These are phyloP conservation scores for Folsomia candida DNA, from an alignment of 2,888 invertebrate species.

Conservation along the genomic window DNA sequence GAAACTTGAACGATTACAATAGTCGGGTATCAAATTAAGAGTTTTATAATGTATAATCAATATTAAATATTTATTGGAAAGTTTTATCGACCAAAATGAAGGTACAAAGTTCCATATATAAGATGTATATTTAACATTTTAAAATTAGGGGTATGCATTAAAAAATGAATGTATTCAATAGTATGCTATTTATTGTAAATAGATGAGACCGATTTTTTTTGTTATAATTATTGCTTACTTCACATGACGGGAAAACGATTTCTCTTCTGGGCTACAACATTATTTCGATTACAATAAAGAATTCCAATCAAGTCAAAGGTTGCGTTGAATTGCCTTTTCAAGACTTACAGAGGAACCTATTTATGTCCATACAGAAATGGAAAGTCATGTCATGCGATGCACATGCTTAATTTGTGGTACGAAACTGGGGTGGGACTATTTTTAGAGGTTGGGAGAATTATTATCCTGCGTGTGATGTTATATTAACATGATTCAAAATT, in stretches of 20 bases:
- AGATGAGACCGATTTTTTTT: no score
- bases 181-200: no score
- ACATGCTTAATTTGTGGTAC: background rate
- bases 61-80: no score
- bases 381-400: background rate
- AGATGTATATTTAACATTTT: no score
- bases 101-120: no score
- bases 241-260: background rate
- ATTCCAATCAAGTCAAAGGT: constrained; percentile 1
- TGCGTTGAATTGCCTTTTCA: background rate
- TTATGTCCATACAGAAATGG: background rate
- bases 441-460: background rate
- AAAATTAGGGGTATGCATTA: no score
- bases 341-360: background rate
- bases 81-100: no score
- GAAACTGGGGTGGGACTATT: background rate
- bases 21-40: no score
- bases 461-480: background rate
- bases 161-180: no score
- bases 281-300: background rate
- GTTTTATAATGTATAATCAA: no score
- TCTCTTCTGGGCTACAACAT: background rate
- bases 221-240: background rate
- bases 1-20: no score
- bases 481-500: constrained; percentile 2